Conservation (phyloP, 2,113 vertebrate species). For the Nannobrachium achirus region DNA sequence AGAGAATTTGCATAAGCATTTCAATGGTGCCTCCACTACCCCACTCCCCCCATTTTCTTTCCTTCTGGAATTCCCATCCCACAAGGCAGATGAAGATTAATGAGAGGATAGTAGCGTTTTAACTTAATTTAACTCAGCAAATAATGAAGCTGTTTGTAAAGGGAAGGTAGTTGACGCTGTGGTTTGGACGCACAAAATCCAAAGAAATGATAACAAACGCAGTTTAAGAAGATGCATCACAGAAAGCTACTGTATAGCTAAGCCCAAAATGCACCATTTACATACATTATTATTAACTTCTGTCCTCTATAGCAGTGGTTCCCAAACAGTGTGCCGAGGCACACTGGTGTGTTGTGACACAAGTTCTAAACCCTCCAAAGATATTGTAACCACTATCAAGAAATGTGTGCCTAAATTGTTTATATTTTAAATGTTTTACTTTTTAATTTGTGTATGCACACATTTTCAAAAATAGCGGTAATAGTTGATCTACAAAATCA, state of each 20-base stretch:
- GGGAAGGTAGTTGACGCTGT: background rate
- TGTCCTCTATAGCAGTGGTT: no score
- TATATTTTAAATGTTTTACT: no score
- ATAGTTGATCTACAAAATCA: no score
- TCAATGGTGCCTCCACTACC: conserved; percentile 4
- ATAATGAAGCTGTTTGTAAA: conserved; percentile 2
- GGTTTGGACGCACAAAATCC: background rate
- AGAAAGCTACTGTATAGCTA: background rate
- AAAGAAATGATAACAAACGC: conserved; percentile 13
- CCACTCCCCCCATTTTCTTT: background rate
- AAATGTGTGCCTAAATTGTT: no score
- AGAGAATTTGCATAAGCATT: conserved; percentile 30
- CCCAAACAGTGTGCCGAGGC: no score
- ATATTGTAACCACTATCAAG: no score
- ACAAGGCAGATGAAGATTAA: conserved; percentile 9
- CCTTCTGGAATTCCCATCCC: conserved; percentile 10
- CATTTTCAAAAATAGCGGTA: no score
- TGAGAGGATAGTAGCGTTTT: conserved; percentile 1
- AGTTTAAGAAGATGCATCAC: conserved; percentile 1
- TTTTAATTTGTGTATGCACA: no score
- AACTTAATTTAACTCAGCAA: background rate
- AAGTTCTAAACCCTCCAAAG: no score
- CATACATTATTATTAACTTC: no score
- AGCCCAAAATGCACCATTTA: no score
- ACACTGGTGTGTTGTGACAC: no score